phyloP scores from a whole-genome alignment of 2,113 vertebrate genomes.

The Pogonocichla stellata region DNA sequence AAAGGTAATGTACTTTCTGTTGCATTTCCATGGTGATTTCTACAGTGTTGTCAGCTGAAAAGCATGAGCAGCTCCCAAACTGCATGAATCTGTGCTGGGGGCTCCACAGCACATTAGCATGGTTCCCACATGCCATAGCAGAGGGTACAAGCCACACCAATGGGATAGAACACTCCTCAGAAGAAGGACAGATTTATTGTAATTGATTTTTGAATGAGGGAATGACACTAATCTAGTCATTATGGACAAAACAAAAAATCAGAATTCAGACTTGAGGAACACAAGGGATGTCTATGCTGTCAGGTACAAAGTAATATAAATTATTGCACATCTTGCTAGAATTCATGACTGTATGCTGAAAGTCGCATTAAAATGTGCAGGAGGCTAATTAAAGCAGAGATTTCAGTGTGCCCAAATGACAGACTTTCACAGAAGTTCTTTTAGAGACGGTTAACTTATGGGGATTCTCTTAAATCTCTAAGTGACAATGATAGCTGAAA shows the following conservation, averaged over 20 bases:
- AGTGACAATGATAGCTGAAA: not conserved
- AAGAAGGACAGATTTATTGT: not conserved
- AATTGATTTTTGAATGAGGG: not conserved
- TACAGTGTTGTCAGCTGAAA: constrained; percentile 57
- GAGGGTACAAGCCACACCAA: not conserved
- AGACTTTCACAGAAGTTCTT: not conserved
- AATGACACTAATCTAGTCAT: constrained; percentile 12
- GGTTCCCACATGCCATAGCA: not conserved
- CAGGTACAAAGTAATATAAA: constrained; percentile 27
- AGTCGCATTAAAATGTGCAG: not conserved
- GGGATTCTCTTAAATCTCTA: not conserved
- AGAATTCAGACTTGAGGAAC: not conserved
- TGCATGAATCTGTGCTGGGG: not conserved
- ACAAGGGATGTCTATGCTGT: not conserved
- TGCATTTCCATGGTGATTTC: constrained; percentile 65
- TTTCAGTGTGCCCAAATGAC: not conserved
- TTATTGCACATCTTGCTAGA: constrained; percentile 5
- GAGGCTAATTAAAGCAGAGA: not conserved
- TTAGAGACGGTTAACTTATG: not conserved
- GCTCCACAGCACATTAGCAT: not conserved
- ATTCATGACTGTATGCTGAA: not conserved
- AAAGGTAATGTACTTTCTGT: constrained; percentile 53
- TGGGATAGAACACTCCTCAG: not conserved
- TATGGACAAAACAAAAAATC: constrained; percentile 11
- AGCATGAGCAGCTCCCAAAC: constrained; percentile 48